Conservation (phyloP, 2,113 vertebrate genomes). For the Montifringilla adamsi region DNA sequence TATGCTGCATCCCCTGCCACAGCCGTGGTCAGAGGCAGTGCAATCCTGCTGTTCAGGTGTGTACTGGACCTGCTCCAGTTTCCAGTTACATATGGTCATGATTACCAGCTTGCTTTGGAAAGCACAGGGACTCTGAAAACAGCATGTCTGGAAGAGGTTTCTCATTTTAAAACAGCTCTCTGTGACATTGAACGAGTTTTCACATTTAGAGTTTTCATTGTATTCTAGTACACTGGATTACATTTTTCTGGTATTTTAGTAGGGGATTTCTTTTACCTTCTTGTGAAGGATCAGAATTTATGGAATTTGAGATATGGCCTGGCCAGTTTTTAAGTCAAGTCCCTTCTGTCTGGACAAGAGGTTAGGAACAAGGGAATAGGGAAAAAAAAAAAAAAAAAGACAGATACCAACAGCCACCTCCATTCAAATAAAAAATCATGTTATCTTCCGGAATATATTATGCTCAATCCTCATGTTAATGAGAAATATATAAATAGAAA, state of each 20-base stretch:
- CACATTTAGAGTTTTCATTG: neutral
- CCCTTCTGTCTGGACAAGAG: neutral
- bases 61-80: neutral
- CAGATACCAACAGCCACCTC: neutral
- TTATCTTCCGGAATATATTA: slow-evolving; percentile 25
- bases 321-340: neutral
- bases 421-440: neutral
- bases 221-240: neutral
- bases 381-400: neutral
- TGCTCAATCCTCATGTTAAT: slow-evolving; percentile 34
- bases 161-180: neutral
- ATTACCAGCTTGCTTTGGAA: neutral
- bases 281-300: neutral
- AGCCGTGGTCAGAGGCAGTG: neutral
- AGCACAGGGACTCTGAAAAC: neutral
- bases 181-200: neutral
- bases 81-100: neutral
- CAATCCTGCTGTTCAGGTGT: neutral
- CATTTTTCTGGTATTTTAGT: neutral
- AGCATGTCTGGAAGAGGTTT: rapidly evolving
- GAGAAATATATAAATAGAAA: slow-evolving; percentile 47
- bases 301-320: neutral
- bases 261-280: neutral
- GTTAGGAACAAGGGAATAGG: neutral
- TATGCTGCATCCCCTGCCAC: neutral